Evolutionary conservation across 1,140 invertebrate species (phyloP), one percentile per base, ranked within the genome.

Genomic region (Hycleus phaleratus): DNA sequence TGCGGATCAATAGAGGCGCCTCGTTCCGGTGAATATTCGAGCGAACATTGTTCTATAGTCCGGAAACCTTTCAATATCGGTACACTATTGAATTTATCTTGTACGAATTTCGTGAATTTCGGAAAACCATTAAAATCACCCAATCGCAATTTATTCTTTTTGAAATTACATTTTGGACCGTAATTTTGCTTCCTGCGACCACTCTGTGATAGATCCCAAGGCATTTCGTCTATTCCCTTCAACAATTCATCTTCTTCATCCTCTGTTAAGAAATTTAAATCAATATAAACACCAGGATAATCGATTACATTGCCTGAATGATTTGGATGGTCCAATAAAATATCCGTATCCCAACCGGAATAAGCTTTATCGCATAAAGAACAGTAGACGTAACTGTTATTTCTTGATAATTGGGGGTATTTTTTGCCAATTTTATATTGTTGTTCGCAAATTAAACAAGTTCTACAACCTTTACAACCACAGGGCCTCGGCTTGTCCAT

Each of bases 161-260:
- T 98, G 70, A 99, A 99, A 76, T 99, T 99, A 24, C 95, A 94
- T 78, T 97, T 97, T 3, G 97, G 96, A 9, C 97, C 97, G 79
- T 87, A 99, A 76, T 99, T 98, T 83, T 97, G 94, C 75, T 98
- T 98, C 59, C 90, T 82, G 50, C 97, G 79, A 3, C 96, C 97
- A 74, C 95, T 98, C 76, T 98, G 96, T 2, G 96, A 98, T 38
- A 81, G 76, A 59, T 88, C 84, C 95, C 96, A 99, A 3, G 87
- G 84, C 47, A 93, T 77, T 50, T 78, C 71, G 74, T 98, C 92
- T 47, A 98, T 84, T 12, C 81, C 76, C 46, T 77, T 66, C 38
- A 91, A 79, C 12, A 97, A 74, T 9, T 70, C 59, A 0, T 69
- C 57, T 68, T 91, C 88, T 75, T 98, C 94, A 39, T 80, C 69